phyloP scores from a whole-genome alignment of 2,113 vertebrate species.

The Myxocyprinus asiaticus region DNA sequence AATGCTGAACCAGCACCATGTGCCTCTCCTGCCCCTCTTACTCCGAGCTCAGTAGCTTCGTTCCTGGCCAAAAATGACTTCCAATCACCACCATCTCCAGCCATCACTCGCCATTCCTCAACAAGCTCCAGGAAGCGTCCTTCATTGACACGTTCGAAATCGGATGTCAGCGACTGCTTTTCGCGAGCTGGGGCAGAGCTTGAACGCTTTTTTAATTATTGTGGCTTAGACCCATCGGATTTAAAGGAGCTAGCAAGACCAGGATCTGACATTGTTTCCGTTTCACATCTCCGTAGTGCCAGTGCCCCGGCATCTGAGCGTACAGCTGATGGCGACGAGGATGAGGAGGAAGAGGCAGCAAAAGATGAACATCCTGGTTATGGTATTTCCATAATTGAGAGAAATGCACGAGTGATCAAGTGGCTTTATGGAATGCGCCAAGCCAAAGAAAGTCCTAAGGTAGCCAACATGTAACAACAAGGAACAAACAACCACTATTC shows the following conservation, averaged over 20 bases:
- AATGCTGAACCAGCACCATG: conserved; percentile 24
- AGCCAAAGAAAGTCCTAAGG: conserved; percentile 71
- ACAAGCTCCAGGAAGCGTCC: conserved; percentile 73
- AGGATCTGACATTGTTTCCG: conserved; percentile 88
- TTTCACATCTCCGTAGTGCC: conserved; percentile 85
- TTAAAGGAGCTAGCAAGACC: conserved; percentile 77
- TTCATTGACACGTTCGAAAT: conserved; percentile 76
- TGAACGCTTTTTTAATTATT: conserved; percentile 97
- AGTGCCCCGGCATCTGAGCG: conserved; percentile 87
- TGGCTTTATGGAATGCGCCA: conserved; percentile 90
- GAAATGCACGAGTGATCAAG: conserved; percentile 92
- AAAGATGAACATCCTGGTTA: conserved; percentile 76
- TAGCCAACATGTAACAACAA: conserved; percentile 59
- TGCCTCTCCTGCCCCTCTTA: background rate
- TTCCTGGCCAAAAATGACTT: conserved; percentile 16
- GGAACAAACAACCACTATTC: background rate
- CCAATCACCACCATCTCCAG: conserved; percentile 66
- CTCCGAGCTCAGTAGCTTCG: background rate
- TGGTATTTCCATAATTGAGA: conserved; percentile 87
- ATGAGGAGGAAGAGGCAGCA: conserved; percentile 46
- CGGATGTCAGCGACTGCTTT: conserved; percentile 74
- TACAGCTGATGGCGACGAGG: conserved; percentile 56
- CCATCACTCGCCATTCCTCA: conserved; percentile 68
- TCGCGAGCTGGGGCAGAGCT: conserved; percentile 75
- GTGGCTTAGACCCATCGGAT: conserved; percentile 86